Conservation (phyloP, 2,888 invertebrate species). For the Dioctria rufipes region DNA sequence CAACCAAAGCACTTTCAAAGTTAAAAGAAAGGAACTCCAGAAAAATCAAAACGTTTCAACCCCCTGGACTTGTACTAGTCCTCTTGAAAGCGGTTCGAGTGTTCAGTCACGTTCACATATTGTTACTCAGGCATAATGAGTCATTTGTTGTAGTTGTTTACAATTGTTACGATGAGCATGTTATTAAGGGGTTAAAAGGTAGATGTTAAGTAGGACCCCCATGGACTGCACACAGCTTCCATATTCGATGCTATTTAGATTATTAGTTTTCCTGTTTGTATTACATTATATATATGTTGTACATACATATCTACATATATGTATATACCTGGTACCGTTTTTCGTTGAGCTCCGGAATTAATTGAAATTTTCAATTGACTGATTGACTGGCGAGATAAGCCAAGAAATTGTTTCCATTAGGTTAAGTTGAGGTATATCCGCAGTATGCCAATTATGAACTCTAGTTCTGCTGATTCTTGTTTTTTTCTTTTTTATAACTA, state of each 20-base stretch:
- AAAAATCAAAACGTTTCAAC: too few species aligned
- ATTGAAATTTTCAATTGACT: not conserved
- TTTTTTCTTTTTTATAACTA: too few species aligned
- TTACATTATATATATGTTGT: too few species aligned
- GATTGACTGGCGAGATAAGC: not conserved
- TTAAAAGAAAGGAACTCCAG: too few species aligned
- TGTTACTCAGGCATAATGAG: not conserved
- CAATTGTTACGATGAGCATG: slow-evolving; percentile 8
- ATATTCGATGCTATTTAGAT: not conserved
- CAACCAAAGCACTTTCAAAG: too few species aligned
- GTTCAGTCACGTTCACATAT: not conserved
- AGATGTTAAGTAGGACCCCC: not conserved
- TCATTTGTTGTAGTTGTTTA: slow-evolving; percentile 13
- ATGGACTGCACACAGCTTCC: not conserved
- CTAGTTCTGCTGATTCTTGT: too few species aligned
- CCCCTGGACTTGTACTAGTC: too few species aligned
- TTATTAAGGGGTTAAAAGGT: slow-evolving; percentile 6
- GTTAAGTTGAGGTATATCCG: too few species aligned
- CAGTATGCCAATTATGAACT: too few species aligned
- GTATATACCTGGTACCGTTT: not conserved
- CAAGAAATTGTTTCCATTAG: not conserved
- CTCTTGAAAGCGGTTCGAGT: too few species aligned
- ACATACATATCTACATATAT: not conserved
- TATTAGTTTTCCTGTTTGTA: not conserved
- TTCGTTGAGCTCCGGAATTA: not conserved